These are phyloP conservation scores for Halichondria panicea DNA, from an alignment of 37 sponge, comb jelly and placozoan genomes.

Conservation along the genomic window DNA sequence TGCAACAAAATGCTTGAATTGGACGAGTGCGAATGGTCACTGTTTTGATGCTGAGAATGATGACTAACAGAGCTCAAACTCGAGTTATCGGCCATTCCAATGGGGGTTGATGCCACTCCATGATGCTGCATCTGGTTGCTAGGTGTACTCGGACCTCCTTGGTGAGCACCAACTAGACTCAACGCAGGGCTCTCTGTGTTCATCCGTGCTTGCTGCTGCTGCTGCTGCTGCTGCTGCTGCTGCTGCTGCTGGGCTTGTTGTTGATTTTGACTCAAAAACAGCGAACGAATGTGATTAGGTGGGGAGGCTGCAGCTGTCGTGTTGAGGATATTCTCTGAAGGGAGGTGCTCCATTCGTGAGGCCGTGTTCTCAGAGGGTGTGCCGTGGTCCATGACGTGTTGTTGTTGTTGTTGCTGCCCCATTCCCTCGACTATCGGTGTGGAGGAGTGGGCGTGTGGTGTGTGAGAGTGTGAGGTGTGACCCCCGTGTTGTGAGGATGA, in stretches of 20 bases:
- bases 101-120: no score
- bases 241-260: conserved; percentile 8
- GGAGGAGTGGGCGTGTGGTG: no score
- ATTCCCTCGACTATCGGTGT: neutral
- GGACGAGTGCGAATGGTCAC: conserved; percentile 20
- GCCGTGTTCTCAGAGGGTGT: neutral
- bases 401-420: neutral
- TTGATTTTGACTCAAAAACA: conserved; percentile 33
- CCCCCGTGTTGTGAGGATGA: neutral
- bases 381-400: neutral
- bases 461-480: neutral
- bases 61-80: neutral
- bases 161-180: no score
- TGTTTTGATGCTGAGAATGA: neutral
- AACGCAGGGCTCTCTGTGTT: no score
- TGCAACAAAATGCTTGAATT: neutral
- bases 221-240: conserved; percentile 1
- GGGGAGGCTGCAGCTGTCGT: conserved; percentile 35
- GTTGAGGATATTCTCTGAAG: conserved; percentile 15
- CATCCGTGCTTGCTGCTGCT: neutral
- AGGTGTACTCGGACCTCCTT: no score
- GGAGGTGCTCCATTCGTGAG: conserved; percentile 24
- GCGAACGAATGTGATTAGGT: conserved; percentile 37
- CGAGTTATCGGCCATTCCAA: no score
- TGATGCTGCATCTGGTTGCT: no score